Conservation (phyloP, 2,888 invertebrate species). For the Dyspetes luteomarginatus region DNA sequence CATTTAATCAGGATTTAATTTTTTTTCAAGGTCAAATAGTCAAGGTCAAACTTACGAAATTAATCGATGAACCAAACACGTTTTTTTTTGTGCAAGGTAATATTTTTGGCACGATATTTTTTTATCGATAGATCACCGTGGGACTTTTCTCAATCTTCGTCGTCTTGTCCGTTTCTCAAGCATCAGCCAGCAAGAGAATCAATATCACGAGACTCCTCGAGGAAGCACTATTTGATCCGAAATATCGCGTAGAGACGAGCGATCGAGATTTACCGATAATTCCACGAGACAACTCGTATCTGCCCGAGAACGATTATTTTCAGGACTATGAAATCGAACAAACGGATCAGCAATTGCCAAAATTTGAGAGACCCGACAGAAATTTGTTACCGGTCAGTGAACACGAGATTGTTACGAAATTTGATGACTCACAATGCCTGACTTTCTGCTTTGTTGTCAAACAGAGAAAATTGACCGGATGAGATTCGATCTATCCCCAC, state of each 20-base stretch:
- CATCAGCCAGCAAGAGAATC: constrained; percentile 57
- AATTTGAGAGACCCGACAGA: constrained; percentile 69
- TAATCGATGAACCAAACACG: not conserved
- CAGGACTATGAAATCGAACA: constrained; percentile 57
- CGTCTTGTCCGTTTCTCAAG: constrained; percentile 47
- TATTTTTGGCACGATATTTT: constrained; percentile 7
- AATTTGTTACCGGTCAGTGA: constrained; percentile 73
- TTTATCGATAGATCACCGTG: constrained; percentile 64
- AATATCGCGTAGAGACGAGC: constrained; percentile 13
- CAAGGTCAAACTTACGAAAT: not conserved
- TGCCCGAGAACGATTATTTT: constrained; percentile 70
- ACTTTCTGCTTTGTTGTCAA: constrained; percentile 29
- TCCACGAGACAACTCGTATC: constrained; percentile 63
- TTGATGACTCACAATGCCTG: not conserved
- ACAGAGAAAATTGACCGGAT: not conserved
- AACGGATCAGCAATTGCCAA: constrained; percentile 19
- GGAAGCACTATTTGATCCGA: constrained; percentile 26
- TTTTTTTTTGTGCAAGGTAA: not conserved
- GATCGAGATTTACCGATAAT: constrained; percentile 31
- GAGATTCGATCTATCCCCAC: not conserved
- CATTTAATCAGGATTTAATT: not conserved
- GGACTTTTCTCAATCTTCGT: constrained; percentile 60
- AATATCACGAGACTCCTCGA: constrained; percentile 69
- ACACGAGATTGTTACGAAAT: constrained; percentile 16
- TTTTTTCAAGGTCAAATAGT: no score